Evolutionary conservation across 1,140 invertebrate genomes (phyloP).

Genomic region (Heterodera schachtii): DNA sequence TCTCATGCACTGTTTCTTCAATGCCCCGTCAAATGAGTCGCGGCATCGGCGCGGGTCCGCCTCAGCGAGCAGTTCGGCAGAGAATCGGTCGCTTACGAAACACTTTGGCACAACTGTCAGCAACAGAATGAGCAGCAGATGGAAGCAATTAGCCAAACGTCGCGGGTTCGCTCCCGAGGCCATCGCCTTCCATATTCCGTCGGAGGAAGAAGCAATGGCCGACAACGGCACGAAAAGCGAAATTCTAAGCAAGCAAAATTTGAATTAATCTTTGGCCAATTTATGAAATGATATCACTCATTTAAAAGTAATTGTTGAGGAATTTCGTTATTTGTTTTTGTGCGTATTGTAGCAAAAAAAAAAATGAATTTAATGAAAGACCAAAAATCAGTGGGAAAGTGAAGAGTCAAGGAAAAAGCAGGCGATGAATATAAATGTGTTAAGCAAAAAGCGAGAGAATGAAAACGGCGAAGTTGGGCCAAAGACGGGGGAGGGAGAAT

Average conservation of each 20-base stretch:
- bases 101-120: not conserved
- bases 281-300: not conserved
- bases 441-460: too few species aligned
- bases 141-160: not conserved
- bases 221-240: not conserved
- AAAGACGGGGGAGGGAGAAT: not conserved
- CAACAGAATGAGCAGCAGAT: not conserved
- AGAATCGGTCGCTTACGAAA: not conserved
- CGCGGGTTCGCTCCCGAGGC: not conserved
- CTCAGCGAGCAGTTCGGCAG: not conserved
- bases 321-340: not conserved
- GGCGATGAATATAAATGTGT: too few species aligned
- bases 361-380: too few species aligned
- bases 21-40: conserved; percentile 11
- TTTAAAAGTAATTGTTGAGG: too few species aligned
- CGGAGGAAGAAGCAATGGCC: not conserved
- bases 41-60: not conserved
- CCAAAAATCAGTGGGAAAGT: too few species aligned
- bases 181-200: not conserved
- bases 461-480: too few species aligned
- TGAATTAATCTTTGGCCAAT: not conserved
- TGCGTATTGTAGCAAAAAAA: not conserved
- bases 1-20: conserved; percentile 27
- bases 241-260: too few species aligned
- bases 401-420: too few species aligned